Conservation (phyloP, 2,113 vertebrate genomes). For the Eolophus roseicapilla region DNA sequence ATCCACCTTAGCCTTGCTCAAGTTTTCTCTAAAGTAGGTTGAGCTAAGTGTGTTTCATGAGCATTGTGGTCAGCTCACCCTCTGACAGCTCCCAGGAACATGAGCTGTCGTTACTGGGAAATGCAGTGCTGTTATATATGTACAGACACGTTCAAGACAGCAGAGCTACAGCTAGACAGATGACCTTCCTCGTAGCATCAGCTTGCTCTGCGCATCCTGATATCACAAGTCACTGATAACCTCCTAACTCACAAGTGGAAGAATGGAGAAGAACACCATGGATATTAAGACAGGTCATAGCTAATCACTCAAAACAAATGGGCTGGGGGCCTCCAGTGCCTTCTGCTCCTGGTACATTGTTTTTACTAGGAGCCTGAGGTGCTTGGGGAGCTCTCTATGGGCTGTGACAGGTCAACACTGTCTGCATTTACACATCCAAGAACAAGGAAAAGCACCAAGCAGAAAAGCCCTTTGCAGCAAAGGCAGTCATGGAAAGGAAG, state of each 20-base stretch:
- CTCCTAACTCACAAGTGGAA: not conserved
- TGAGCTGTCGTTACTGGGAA: not conserved
- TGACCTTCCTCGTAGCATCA: rapidly evolving
- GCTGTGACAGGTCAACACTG: not conserved
- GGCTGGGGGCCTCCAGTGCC: not conserved
- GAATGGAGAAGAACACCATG: not conserved
- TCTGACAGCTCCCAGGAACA: not conserved
- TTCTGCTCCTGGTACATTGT: not conserved
- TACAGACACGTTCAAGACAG: not conserved
- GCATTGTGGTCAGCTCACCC: not conserved
- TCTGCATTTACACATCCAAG: not conserved
- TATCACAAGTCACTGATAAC: slow-evolving; percentile 1
- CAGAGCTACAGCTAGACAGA: not conserved
- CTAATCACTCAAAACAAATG: not conserved
- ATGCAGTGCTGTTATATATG: not conserved
- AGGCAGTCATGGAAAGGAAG: not conserved
- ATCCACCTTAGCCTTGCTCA: not conserved
- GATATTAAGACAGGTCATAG: not conserved
- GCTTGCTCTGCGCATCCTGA: rapidly evolving
- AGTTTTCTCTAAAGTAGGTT: not conserved
- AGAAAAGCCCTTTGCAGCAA: not conserved
- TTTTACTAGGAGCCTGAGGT: not conserved
- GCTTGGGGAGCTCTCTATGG: not conserved
- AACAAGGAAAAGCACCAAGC: not conserved
- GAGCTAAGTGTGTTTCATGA: not conserved